These are phyloP conservation scores for Ictalurus furcatus DNA, from an alignment of 2,113 vertebrate species.

Conservation along the genomic window DNA sequence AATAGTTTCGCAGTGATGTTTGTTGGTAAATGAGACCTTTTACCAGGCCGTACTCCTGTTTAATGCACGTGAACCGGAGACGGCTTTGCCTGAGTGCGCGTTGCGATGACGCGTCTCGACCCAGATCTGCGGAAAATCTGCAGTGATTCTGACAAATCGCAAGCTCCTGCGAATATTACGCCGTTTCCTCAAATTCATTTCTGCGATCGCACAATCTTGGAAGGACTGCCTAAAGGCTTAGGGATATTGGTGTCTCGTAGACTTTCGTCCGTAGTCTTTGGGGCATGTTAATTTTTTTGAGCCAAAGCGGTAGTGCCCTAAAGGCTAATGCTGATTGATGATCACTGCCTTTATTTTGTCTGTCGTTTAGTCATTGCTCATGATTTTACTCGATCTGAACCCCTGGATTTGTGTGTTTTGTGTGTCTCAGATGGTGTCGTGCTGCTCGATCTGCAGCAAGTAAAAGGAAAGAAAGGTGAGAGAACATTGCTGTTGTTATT, in stretches of 20 bases:
- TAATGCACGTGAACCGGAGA: no score
- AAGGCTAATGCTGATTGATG: not conserved
- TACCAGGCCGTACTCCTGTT: no score
- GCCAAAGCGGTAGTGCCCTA: not conserved
- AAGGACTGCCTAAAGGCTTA: not conserved
- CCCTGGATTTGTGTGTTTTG: slow-evolving; percentile 18
- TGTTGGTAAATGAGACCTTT: no score
- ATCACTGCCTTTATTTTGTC: not conserved
- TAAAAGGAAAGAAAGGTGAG: slow-evolving; percentile 84
- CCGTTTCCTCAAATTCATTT: no score
- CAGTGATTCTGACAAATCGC: no score
- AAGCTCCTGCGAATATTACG: no score
- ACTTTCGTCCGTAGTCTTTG: not conserved
- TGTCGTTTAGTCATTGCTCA: not conserved
- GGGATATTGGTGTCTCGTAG: not conserved
- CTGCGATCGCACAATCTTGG: no score
- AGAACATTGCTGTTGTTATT: not conserved
- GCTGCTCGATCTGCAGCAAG: slow-evolving; percentile 79
- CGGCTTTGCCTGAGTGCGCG: no score
- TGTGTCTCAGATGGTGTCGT: slow-evolving; percentile 83
- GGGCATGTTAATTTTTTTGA: not conserved
- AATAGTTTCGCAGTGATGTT: no score
- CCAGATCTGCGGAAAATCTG: no score
- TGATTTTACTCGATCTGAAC: not conserved
- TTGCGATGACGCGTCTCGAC: no score